Evolutionary conservation across 2,888 invertebrate genomes (phyloP), one percentile per base, ranked within the genome.

Genomic region (Melieria picta): DNA sequence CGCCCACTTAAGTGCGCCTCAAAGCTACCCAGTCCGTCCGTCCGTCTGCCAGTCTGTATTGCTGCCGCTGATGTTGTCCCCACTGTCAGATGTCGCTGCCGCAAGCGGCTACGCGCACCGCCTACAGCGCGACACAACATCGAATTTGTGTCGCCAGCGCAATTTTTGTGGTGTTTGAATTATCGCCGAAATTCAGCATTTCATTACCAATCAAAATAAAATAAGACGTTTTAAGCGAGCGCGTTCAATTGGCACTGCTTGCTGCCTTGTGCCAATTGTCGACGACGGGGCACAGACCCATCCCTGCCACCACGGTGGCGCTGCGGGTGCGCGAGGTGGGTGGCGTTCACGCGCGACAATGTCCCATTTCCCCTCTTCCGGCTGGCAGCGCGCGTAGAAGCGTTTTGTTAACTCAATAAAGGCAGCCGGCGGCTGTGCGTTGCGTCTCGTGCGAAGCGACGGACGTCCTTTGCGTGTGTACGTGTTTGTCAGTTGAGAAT

Each of bases 131-230:
- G 3, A 30, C 30, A 30, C 30, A 30, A 30, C 30, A 30, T 30
- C 30, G 30, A 30, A 30, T 30, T 30, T 30, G 30, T 30, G 30
- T 30, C 30, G 30, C 30, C 30, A 30, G 30, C 30, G n/a, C 30
- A 50, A 11, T 50, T 50, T 50, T 70, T 60, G 55, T 65, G 60
- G 55, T 46, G 50, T 65, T 64, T 69, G 60, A 70, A 70, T 70
- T 65, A 65, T 65, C 65, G 60, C 46, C 56, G 47, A 60, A 70
- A 65, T 65, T 65, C 55, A 30, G 65, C 47, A 65, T 65, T 70
- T 65, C 55, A 70, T 70, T 70, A 65, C 46, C 70, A 65, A 65
- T 70, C 70, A 70, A 70, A 70, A 65, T 70, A 45, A 70, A 64
- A 60, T 70, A 65, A 70, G 50, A 47, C 11, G 30, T 65, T 60